Base-by-base conservation (phyloP, 2,888 invertebrate species). In the Chymomyza caudatula region DNA sequence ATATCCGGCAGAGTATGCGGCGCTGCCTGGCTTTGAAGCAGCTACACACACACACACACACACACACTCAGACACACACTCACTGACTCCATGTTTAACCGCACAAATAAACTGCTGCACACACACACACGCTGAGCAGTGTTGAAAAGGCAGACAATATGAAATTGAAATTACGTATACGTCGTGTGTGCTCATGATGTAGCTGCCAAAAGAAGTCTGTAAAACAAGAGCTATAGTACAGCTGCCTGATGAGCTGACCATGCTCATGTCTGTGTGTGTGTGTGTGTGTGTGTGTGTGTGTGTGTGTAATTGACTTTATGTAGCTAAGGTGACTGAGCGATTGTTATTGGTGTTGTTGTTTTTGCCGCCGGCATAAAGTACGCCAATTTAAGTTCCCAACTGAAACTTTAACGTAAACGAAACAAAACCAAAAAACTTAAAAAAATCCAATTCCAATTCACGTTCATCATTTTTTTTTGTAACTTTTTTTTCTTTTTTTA, bases 91-190 rank as follows among this genome's bases (percentile, higher is more conserved):
- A 13, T n/a, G n/a, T n/a, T n/a, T n/a, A n/a, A n/a, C n/a, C n/a
- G n/a, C n/a, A n/a, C n/a, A n/a, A n/a, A n/a, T n/a, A n/a, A n/a
- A n/a, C n/a, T n/a, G n/a, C n/a, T n/a, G n/a, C 29, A 37, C 29
- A 37, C 29, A 1, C 29, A 37, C 5, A 25, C 25, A 25, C 5
- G 54, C 37, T 6, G 54, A 49, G 43, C 47, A 37, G 52, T 57
- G 51, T 6, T 47, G 11, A 47, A 19, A 15, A 17, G 17, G 0
- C 47, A 60, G 65, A 85, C 82, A 84, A 67, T 75, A 75, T 78
- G 81, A 84, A 72, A 85, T 74, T 74, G 69, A 77, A 85, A 80
- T 84, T 77, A 84, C 73, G 73, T 66, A 77, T 81, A 81, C 68
- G 81, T 42, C 37, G 67, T 63, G 59, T 69, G 60, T 43, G 59